Conservation (phyloP, 2,113 vertebrate species). For the Odobenus rosmarus region DNA sequence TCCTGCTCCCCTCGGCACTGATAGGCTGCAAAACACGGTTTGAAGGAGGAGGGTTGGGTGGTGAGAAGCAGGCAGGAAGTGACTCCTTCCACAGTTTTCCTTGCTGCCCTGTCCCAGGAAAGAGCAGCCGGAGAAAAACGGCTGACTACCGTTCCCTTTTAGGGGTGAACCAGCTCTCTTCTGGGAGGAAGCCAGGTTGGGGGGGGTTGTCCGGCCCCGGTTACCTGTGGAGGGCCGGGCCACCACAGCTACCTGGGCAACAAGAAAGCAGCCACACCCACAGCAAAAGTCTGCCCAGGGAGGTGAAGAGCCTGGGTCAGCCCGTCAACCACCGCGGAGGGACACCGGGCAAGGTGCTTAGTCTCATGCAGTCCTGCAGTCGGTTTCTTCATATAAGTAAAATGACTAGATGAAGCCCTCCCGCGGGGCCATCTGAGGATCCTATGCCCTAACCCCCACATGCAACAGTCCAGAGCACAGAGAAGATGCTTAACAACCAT, state of each 20-base stretch:
- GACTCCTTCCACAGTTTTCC: not conserved
- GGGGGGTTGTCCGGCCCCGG: not conserved
- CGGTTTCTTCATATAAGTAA: not conserved
- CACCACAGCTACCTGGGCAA: not conserved
- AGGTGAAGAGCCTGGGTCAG: not conserved
- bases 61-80: not conserved
- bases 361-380: not conserved
- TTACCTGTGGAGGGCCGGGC: not conserved
- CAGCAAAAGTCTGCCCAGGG: not conserved
- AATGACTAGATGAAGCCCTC: not conserved
- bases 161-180: not conserved
- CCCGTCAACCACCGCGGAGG: not conserved
- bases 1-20: not conserved
- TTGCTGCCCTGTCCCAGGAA: not conserved
- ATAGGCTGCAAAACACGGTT: not conserved
- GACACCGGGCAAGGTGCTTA: not conserved
- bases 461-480: not conserved
- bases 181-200: not conserved
- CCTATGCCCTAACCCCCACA: not conserved
- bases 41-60: not conserved
- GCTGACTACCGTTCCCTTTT: not conserved
- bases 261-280: not conserved
- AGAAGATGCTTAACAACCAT: not conserved
- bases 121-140: not conserved
- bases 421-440: not conserved